These are phyloP conservation scores for Apotomis turbidana DNA, from an alignment of 2,888 invertebrate species.

Conservation along the genomic window DNA sequence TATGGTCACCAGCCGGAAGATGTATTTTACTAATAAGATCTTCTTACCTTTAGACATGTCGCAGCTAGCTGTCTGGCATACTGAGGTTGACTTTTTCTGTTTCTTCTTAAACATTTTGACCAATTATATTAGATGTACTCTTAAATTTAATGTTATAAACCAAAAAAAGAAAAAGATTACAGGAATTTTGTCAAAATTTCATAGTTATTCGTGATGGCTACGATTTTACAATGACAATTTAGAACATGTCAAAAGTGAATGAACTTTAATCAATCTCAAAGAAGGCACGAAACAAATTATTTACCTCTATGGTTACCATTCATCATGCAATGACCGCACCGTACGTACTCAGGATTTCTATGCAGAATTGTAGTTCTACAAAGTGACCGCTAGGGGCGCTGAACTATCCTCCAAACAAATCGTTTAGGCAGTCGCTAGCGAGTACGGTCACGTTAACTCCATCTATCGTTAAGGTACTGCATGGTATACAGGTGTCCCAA, in stretches of 20 bases:
- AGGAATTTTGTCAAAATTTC: conserved; percentile 44
- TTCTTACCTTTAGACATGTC: conserved; percentile 10
- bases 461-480: too few species aligned
- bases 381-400: too few species aligned
- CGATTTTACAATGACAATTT: not conserved
- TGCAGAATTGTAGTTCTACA: too few species aligned
- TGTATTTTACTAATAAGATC: not conserved
- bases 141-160: conserved; percentile 45
- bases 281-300: not conserved
- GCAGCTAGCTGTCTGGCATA: conserved; percentile 10
- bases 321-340: too few species aligned
- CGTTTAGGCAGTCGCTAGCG: too few species aligned
- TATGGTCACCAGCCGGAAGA: too few species aligned
- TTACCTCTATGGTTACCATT: not conserved
- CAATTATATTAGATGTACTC: not conserved
- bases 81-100: conserved; percentile 7
- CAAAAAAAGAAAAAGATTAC: conserved; percentile 7
- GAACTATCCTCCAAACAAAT: too few species aligned
- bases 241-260: conserved; percentile 6
- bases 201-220: conserved; percentile 39
- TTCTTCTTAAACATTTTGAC: conserved; percentile 14
- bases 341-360: too few species aligned
- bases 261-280: not conserved
- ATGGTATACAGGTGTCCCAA: too few species aligned
- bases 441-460: too few species aligned